Percentiles rank a stretch among this genome's conserved stretches.
Conservation (phyloP, 2,888 invertebrate genomes). For the Parnassius smintheus region DNA sequence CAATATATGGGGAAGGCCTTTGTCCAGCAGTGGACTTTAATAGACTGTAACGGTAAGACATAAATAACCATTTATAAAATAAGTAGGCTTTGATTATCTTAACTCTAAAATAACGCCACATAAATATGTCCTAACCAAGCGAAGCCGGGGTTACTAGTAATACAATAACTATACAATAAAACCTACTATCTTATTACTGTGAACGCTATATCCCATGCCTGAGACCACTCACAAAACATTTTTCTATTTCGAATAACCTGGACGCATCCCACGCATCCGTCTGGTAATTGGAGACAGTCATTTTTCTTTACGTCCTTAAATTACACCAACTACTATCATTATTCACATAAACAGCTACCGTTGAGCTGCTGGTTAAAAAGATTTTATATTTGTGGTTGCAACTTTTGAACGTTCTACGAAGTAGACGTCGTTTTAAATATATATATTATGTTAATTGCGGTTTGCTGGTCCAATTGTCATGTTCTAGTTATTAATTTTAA, state of each 20-base stretch:
- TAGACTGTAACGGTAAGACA: too few species aligned
- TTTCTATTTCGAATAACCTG: conserved; percentile 45
- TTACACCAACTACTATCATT: conserved; percentile 41
- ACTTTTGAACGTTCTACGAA: background rate
- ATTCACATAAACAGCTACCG: background rate
- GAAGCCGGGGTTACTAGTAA: too few species aligned
- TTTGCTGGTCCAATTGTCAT: background rate
- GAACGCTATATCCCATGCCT: conserved; percentile 27
- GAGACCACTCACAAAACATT: conserved; percentile 38
- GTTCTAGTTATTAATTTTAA: background rate
- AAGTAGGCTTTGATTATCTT: too few species aligned
- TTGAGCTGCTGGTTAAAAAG: background rate
- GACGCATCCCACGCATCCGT: conserved; percentile 30
- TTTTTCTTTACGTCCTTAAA: conserved; percentile 58
- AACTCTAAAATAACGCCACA: too few species aligned
- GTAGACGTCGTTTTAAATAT: conserved; percentile 1
- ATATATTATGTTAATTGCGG: conserved; percentile 1
- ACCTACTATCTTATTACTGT: background rate
- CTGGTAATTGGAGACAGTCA: conserved; percentile 47
- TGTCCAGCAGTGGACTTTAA: too few species aligned
- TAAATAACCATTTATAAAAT: too few species aligned
- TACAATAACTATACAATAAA: too few species aligned
- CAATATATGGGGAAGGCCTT: too few species aligned
- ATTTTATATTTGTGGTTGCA: background rate
- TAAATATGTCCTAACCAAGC: too few species aligned